Evolutionary conservation across 2,888 invertebrate genomes (phyloP).

Genomic region (Hyles lineata): DNA sequence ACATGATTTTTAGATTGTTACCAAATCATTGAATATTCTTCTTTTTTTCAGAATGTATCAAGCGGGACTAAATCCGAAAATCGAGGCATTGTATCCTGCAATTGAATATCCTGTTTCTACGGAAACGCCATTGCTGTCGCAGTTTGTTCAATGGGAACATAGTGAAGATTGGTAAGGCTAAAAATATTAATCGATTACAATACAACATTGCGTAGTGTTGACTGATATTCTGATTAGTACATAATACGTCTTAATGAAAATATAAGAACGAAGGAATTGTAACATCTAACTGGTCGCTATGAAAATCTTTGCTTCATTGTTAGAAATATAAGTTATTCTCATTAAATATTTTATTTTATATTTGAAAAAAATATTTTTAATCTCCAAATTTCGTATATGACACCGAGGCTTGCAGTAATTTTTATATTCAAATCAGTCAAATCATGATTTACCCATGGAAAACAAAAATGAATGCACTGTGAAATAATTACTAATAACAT

Average conservation of each 20-base stretch:
- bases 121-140: slow-evolving; percentile 91
- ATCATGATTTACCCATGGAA: no score
- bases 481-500: neutral
- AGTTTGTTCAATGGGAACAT: slow-evolving; percentile 92
- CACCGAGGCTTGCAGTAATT: no score
- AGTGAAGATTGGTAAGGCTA: slow-evolving; percentile 83
- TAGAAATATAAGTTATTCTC: no score
- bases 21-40: no score
- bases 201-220: no score
- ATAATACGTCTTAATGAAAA: no score
- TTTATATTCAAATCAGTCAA: no score
- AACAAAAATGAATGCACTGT: neutral
- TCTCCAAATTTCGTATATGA: no score
- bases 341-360: neutral
- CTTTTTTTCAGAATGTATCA: slow-evolving; percentile 86
- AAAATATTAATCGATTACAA: neutral
- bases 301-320: neutral
- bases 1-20: neutral
- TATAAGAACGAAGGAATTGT: no score
- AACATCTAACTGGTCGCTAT: no score
- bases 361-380: neutral
- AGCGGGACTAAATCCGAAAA: slow-evolving; percentile 88
- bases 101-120: slow-evolving; percentile 91
- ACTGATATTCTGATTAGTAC: no score
- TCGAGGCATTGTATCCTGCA: slow-evolving; percentile 88